These are phyloP conservation scores for Opisthograptis luteolata DNA, from an alignment of 2,888 invertebrate genomes.

Conservation along the genomic window DNA sequence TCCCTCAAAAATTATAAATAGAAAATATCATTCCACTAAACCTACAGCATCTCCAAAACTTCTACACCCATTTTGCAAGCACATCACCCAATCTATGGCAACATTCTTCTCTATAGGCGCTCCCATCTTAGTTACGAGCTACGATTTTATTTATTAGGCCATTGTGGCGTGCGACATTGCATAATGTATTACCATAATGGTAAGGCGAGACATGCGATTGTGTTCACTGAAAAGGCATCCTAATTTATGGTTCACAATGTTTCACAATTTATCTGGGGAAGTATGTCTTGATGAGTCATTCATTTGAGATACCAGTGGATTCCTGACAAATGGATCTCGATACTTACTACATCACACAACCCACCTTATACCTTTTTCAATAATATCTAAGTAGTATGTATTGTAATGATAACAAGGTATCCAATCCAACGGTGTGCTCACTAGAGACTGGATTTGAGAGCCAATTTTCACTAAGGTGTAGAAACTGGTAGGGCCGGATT, in stretches of 20 bases:
- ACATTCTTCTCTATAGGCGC: conserved; percentile 39
- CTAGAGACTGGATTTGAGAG: too few species aligned
- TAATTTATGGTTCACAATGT: conserved; percentile 31
- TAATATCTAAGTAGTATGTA: too few species aligned
- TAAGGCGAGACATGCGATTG: conserved; percentile 48
- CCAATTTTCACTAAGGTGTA: too few species aligned
- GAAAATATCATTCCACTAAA: too few species aligned
- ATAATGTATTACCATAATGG: conserved; percentile 46
- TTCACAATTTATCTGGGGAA: conserved; percentile 20
- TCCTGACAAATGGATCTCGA: neutral
- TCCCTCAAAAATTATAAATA: too few species aligned
- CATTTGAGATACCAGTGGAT: neutral
- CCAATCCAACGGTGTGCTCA: too few species aligned
- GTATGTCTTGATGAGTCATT: conserved; percentile 2
- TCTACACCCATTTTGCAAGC: neutral
- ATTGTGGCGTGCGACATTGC: conserved; percentile 50
- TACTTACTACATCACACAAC: too few species aligned
- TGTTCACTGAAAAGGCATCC: conserved; percentile 50
- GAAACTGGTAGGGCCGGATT: too few species aligned
- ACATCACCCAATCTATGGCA: conserved; percentile 9
- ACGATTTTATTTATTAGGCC: conserved; percentile 47
- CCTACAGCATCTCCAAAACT: too few species aligned
- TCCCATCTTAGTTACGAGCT: conserved; percentile 47
- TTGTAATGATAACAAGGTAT: too few species aligned
- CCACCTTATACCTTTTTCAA: too few species aligned